phyloP scores from a whole-genome alignment of 2,113 vertebrate genomes.

The Dicentrarchus labrax region DNA sequence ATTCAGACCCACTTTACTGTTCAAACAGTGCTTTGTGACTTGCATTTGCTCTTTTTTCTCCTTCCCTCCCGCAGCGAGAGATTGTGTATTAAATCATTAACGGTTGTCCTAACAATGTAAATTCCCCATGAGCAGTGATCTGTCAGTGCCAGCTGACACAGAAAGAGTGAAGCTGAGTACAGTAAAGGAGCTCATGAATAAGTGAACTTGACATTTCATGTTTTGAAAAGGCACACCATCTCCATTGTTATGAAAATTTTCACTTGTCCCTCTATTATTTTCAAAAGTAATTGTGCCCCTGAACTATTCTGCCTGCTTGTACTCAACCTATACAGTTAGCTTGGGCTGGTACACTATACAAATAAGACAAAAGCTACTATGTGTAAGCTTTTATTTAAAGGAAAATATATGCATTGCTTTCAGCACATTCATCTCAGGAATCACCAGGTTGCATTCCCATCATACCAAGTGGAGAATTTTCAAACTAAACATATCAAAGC shows the following conservation, averaged over 20 bases:
- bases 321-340: not conserved
- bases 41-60: not conserved
- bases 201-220: constrained; percentile 42
- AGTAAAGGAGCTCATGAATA: constrained; percentile 39
- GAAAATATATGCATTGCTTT: too few species aligned
- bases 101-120: constrained; percentile 52
- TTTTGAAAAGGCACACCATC: constrained; percentile 31
- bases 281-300: constrained; percentile 2
- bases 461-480: too few species aligned
- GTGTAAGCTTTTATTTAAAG: not conserved
- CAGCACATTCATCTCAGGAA: too few species aligned
- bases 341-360: not conserved
- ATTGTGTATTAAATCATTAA: constrained; percentile 61
- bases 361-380: not conserved
- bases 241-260: constrained; percentile 8
- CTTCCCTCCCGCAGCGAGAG: constrained; percentile 30
- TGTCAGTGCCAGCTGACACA: constrained; percentile 16
- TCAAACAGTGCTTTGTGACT: constrained; percentile 26
- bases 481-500: too few species aligned
- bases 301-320: not conserved
- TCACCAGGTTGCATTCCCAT: too few species aligned
- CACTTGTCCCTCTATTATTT: constrained; percentile 21
- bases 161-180: not conserved
- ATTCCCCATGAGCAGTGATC: constrained; percentile 37
- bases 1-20: constrained; percentile 48